Base-by-base conservation (phyloP, 2,797 vertebrate species). In the Sebastiscus albofasciatus region DNA sequence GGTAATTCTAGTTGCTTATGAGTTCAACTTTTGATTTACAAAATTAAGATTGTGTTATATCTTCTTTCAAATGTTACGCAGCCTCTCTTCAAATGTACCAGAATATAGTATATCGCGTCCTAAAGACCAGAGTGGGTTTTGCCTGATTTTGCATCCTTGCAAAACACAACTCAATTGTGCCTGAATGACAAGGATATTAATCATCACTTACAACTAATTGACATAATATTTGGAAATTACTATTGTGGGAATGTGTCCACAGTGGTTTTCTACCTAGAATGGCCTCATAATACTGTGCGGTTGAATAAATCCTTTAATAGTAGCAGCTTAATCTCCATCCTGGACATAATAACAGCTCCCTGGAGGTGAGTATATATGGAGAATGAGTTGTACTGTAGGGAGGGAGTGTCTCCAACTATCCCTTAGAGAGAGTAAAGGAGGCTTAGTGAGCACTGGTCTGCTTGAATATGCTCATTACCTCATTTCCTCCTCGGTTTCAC, bases 271-370 rank as follows among this genome's bases (percentile, higher is more conserved):
- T 59, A 20, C 22, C 34, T 42, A 58, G 9, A 71, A 42, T 18
- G 73, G 46, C 77, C 55, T 79, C 54, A 56, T 75, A 60, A 80
- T 61, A 14, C 39, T 24, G 67, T 24, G 67, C 70, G 87, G 82
- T 67, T 72, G 75, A 82, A 84, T 79, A 81, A 89, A 90, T 81
- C 81, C 81, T 58, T 80, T 80, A 90, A 90, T 82, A 79, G 80
- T 58, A 67, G 77, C 20, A 46, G 55, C 70, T 65, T 72, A 76
- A 83, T 89, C 76, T 54, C 46, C 72, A 64, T 52, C 59, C 36
- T 82, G 56, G 72, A 86, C 46, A 46, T 86, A 83, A 87, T 87
- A 74, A 86, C 75, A 67, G 86, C 77, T 81, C 66, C 64, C 66
- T 67, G 67, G 85, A 85, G 80, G 65, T 33, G 22, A 76, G 20